Base-by-base conservation (phyloP, 1,140 invertebrate genomes). In the Thrips palmi region DNA sequence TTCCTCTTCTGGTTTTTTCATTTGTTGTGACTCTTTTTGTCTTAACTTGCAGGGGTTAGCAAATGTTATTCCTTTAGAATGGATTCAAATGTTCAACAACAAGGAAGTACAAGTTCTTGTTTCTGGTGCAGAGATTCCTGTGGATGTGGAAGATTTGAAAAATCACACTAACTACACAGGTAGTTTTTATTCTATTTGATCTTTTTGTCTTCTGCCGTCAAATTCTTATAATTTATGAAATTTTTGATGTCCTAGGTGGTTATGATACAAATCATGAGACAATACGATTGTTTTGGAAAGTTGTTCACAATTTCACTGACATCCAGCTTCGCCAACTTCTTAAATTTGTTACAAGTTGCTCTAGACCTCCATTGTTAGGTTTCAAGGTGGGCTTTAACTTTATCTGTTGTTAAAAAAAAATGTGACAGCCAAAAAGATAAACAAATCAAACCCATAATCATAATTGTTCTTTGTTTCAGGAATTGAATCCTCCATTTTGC, bases 301-400 rank as follows among this genome's bases (percentile, higher is more conserved):
- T 91, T 15, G 67, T 96, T 3, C 63, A 75, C 43, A 67, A 68
- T 14, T 89, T 97, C 51, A 77, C 68, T 42, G 87, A 93, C 56
- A 63, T 71, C 18, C 80, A 94, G 53, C 75, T 79, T 37, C 65
- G 87, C 36, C 77, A 88, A 49, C 57, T 97, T 10, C 59, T 97
- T 0, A 93, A 94, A 58, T 97, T 97, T 68, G 89, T 96, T 4
- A 97, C 93, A 1, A 93, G 88, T 52, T 96, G 89, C 51, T 96
- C 91, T 1, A 59, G 89, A 47, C 88, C 91, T n/a, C 93, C 93
- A 3, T 62, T 97, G n/a, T 60, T 96, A 15, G 93, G 93, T 11
- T 97, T 97, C 53, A 96, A 92, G 71, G 87, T 81, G 57, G 42
- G 32, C 39, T 7, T 33, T 20, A 6, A 12, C 0, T 39, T 23